phyloP scores from a whole-genome alignment of 1,140 invertebrate species.

The Tetranychus urticae region DNA sequence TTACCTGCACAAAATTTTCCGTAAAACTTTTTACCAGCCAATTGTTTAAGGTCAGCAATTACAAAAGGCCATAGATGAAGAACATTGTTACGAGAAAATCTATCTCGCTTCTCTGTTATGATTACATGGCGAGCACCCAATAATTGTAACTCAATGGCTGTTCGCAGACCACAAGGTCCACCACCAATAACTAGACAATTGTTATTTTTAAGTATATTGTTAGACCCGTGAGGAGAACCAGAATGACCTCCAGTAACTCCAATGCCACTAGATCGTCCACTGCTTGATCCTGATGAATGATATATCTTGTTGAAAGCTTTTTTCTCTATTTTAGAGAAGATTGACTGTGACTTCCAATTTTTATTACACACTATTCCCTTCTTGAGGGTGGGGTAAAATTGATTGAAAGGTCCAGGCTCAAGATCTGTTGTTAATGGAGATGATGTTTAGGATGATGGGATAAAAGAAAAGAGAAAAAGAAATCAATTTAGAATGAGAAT shows the following conservation, averaged over 20 bases:
- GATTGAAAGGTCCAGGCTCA: background rate
- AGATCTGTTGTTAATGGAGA: background rate
- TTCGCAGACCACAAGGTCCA: constrained; percentile 78
- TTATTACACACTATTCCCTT: constrained; percentile 1
- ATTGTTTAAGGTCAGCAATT: constrained; percentile 71
- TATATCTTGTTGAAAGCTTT: background rate
- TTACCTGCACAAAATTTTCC: constrained; percentile 91
- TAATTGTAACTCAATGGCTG: constrained; percentile 86
- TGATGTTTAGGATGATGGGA: background rate
- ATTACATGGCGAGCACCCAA: constrained; percentile 71
- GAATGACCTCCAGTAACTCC: background rate
- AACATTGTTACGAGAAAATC: constrained; percentile 87
- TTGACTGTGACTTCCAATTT: background rate
- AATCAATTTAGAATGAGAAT: background rate
- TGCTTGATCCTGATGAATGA: background rate
- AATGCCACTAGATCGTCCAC: background rate
- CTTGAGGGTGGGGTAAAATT: constrained; percentile 1
- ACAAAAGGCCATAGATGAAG: constrained; percentile 97
- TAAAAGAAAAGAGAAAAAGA: background rate
- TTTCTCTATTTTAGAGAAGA: background rate
- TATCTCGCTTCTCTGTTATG: constrained; percentile 69
- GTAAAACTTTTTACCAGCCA: constrained; percentile 96
- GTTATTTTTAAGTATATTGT: constrained; percentile 1
- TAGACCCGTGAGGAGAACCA: background rate
- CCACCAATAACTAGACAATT: constrained; percentile 58